These are phyloP conservation scores for Antechinus stuartii DNA, from an alignment of 2,113 vertebrate genomes.

Conservation along the genomic window DNA sequence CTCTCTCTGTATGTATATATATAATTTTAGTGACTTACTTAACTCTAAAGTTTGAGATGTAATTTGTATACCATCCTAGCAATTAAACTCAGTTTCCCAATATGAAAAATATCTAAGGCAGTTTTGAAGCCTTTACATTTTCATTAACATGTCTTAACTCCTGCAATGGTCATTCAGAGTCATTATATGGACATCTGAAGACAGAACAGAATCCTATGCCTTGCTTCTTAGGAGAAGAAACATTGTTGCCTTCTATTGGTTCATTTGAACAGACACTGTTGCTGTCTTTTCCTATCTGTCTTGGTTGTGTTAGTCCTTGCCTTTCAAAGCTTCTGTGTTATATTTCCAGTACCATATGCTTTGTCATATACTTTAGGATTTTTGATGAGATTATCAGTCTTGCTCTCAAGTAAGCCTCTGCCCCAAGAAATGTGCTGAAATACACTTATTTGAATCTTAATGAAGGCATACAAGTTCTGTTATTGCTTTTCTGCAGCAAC, in stretches of 20 bases:
- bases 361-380: background rate
- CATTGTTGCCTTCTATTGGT: background rate
- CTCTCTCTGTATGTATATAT: background rate
- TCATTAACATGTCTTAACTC: background rate
- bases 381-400: background rate
- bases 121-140: background rate
- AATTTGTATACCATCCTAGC: background rate
- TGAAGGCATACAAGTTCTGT: slow-evolving; percentile 18
- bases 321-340: slow-evolving; percentile 16
- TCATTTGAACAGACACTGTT: background rate
- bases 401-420: background rate
- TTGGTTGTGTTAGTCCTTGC: background rate
- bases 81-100: background rate
- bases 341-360: background rate
- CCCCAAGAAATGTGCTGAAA: background rate
- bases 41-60: background rate
- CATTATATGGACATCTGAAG: background rate
- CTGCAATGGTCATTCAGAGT: background rate
- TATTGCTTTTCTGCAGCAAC: slow-evolving; percentile 86
- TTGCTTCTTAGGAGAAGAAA: background rate
- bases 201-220: background rate
- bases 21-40: background rate
- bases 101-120: background rate
- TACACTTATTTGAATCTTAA: slow-evolving; percentile 43
- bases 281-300: background rate